A percentile compares a stretch with the other conserved stretches of the same genome.
phyloP scores from a whole-genome alignment of 2,888 invertebrate species.

The Rotaria magnacalcarata region DNA sequence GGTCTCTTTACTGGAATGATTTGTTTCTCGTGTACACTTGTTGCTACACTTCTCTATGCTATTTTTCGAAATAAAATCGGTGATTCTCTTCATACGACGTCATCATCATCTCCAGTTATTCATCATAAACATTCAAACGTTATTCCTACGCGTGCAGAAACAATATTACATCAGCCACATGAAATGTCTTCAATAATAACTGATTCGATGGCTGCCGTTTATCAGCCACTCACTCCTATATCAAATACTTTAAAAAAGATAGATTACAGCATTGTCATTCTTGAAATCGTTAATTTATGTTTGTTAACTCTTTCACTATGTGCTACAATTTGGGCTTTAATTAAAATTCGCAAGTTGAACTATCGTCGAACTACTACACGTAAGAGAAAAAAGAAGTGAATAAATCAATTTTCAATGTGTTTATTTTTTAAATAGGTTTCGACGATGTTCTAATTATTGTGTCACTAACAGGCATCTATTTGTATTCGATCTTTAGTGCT shows the following conservation, averaged over 20 bases:
- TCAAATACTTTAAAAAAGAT: neutral
- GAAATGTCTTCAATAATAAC: neutral
- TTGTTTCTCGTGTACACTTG: slow-evolving; percentile 36
- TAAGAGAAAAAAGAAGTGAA: neutral
- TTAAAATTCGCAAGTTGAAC: neutral
- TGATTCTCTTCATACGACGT: neutral
- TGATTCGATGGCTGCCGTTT: neutral
- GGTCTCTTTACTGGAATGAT: slow-evolving; percentile 43
- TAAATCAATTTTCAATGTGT: neutral
- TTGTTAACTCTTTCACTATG: neutral
- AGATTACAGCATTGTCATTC: neutral
- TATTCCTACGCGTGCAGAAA: neutral
- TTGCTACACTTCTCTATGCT: slow-evolving; percentile 39
- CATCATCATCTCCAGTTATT: no score
- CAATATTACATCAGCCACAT: neutral
- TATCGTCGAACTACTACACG: neutral
- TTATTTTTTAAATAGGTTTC: neutral
- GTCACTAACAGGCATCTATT: neutral
- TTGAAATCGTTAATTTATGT: neutral
- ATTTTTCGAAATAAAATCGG: slow-evolving; percentile 34
- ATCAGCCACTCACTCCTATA: neutral
- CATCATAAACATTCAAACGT: neutral
- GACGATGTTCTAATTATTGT: slow-evolving; percentile 13
- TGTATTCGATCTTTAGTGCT: neutral
- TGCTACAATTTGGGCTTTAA: neutral